Conservation (phyloP, 1,140 invertebrate genomes). For the Spodoptera frugiperda region DNA sequence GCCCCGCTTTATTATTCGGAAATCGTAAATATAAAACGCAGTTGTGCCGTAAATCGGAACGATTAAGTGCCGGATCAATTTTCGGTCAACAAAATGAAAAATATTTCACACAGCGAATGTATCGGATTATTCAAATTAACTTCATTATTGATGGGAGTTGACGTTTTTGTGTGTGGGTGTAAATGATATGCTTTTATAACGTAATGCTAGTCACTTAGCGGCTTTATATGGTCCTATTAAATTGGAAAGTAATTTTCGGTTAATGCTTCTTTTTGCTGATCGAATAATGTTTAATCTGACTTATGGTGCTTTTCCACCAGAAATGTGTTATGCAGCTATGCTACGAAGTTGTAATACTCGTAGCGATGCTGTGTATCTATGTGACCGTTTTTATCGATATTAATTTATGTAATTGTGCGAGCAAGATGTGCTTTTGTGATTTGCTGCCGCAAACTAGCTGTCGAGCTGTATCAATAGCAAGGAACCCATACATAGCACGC, state of each 20-base stretch:
- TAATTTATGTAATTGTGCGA: too few relatives aligned
- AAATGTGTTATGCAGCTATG: too few relatives aligned
- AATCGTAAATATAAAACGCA: conserved; percentile 54
- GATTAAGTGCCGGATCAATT: conserved; percentile 49
- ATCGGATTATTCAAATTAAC: conserved; percentile 50
- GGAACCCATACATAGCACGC: too few relatives aligned
- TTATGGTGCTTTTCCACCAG: too few relatives aligned
- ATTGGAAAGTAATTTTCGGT: not conserved
- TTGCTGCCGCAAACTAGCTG: too few relatives aligned
- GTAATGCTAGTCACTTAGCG: not conserved
- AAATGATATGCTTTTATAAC: conserved; percentile 25
- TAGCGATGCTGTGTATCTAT: too few relatives aligned
- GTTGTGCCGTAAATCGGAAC: conserved; percentile 49
- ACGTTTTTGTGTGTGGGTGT: conserved; percentile 7
- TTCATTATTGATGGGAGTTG: conserved; percentile 31
- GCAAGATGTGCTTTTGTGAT: too few relatives aligned
- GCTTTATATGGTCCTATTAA: not conserved
- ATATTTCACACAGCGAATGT: conserved; percentile 37
- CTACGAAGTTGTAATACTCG: too few relatives aligned
- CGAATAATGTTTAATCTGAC: too few relatives aligned
- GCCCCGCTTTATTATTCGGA: conserved; percentile 48
- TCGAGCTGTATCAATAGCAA: too few relatives aligned
- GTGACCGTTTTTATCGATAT: too few relatives aligned
- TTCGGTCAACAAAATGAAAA: conserved; percentile 47
- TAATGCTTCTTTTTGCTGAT: too few relatives aligned